phyloP scores from a whole-genome alignment of 1,140 invertebrate species.

The Bathynomus jamesi region DNA sequence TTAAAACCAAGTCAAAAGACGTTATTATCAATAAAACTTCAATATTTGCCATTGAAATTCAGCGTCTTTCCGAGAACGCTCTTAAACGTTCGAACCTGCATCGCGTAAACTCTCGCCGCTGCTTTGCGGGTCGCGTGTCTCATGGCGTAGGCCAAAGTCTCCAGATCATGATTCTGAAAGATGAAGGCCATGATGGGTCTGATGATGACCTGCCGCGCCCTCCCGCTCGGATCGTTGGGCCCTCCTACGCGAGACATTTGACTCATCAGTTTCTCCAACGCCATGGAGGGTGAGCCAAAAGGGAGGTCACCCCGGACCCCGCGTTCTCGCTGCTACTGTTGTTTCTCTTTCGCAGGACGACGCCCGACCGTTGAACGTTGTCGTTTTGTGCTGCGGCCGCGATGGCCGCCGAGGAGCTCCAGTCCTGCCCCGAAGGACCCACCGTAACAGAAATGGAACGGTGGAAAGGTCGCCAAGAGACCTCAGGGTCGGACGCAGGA shows the following conservation, averaged over 20 bases:
- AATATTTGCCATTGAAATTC: constrained; percentile 14
- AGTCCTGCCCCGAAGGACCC: constrained; percentile 53
- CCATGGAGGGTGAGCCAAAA: constrained; percentile 71
- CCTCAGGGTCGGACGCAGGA: constrained; percentile 29
- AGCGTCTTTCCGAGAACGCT: constrained; percentile 12
- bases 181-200: constrained; percentile 69
- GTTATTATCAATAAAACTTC: constrained; percentile 3
- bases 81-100: constrained; percentile 58
- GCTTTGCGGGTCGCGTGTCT: constrained; percentile 71
- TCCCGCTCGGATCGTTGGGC: constrained; percentile 41
- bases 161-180: constrained; percentile 74
- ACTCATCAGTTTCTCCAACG: constrained; percentile 62
- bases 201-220: constrained; percentile 36
- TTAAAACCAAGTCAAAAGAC: too few species aligned
- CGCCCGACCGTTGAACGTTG: constrained; percentile 1
- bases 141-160: constrained; percentile 70
- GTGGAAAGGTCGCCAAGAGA: constrained; percentile 52
- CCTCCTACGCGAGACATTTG: constrained; percentile 51
- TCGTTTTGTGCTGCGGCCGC: constrained; percentile 53
- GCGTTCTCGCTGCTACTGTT: constrained; percentile 61
- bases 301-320: constrained; percentile 56
- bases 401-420: constrained; percentile 43
- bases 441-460: constrained; percentile 58
- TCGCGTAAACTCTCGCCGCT: constrained; percentile 74
- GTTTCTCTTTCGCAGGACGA: constrained; percentile 53